Base-by-base conservation (phyloP, 2,797 vertebrate species). In the Hypotaenidia okinawae region DNA sequence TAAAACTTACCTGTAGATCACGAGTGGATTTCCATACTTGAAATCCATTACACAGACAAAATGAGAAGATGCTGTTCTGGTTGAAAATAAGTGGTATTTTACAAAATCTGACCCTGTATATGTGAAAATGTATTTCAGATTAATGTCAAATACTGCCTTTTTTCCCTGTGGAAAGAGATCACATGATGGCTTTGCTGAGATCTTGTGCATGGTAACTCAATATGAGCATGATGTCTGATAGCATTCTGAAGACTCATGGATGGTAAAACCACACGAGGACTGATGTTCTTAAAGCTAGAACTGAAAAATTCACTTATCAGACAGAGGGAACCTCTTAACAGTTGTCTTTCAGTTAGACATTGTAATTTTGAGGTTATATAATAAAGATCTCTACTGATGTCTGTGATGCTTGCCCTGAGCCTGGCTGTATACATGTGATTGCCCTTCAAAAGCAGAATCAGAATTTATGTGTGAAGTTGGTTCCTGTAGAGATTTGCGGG, bases 151-250 rank as follows among this genome's bases (percentile, higher is more conserved):
- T 68, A 62, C 11, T 64, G 21, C 16, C 13, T 69, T 33, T 58
- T 69, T 33, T 57, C 27, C 55, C 17, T 58, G 11, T 57, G 37
- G 41, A 39, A 39, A 49, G 52, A 45, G 11, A 14, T 17, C 37
- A 19, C 13, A 17, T 73, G 70, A 91, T 74, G 72, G 74, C 52
- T 93, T 95, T 94, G 90, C 18, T 75, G 81, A 75, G 84, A 93
- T 94, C 41, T 28, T 8, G 41, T 95, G 23, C 78, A 33, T 81
- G 19, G 76, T 87, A 96, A 73, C 28, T 82, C 32, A 2, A 0
- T 25, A 66, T 16, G 49, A 92, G 55, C 1, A 3, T 83, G 80
- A 67, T 96, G 85, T 87, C 64, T 87, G 77, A 55, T 47, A 19
- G 19, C 57, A 19, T 55, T 45, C n/a, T 51, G 5, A 78, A 84